Conservation (phyloP, 2,113 vertebrate species). For the Rostratula benghalensis region DNA sequence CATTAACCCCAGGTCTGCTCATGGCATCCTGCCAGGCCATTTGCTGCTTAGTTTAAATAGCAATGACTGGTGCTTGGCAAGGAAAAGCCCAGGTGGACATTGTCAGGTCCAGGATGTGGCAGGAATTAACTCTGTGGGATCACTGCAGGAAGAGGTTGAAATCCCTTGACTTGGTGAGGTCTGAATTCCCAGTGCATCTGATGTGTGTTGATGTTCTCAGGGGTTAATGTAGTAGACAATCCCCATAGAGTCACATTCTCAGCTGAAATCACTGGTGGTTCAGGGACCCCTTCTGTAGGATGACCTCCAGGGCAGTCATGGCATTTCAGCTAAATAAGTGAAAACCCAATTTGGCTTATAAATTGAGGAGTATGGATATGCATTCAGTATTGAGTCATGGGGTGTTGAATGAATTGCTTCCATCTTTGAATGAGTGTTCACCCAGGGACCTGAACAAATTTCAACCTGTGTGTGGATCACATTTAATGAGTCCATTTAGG, state of each 20-base stretch:
- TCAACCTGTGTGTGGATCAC: fast-evolving
- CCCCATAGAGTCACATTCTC: background rate
- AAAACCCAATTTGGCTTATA: background rate
- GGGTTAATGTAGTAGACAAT: background rate
- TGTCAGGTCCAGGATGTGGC: background rate
- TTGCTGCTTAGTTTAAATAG: background rate
- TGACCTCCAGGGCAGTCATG: background rate
- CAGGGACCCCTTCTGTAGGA: background rate
- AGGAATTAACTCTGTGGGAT: background rate
- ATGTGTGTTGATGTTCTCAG: background rate
- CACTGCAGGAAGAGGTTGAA: background rate
- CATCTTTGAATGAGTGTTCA: background rate
- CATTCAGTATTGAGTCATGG: background rate
- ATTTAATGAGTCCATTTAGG: background rate
- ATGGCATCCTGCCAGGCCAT: background rate
- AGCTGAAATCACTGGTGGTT: background rate
- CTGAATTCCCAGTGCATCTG: fast-evolving
- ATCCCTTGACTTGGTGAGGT: background rate
- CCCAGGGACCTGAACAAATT: background rate
- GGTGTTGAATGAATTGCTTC: background rate
- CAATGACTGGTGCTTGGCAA: slow-evolving; percentile 16
- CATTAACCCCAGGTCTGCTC: slow-evolving; percentile 12
- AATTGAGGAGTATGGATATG: background rate
- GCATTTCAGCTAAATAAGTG: background rate
- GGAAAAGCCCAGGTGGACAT: background rate